Evolutionary conservation across 2,113 vertebrate genomes (phyloP), one percentile per base, ranked within the genome.

Genomic region (Phalacrocorax carbo): DNA sequence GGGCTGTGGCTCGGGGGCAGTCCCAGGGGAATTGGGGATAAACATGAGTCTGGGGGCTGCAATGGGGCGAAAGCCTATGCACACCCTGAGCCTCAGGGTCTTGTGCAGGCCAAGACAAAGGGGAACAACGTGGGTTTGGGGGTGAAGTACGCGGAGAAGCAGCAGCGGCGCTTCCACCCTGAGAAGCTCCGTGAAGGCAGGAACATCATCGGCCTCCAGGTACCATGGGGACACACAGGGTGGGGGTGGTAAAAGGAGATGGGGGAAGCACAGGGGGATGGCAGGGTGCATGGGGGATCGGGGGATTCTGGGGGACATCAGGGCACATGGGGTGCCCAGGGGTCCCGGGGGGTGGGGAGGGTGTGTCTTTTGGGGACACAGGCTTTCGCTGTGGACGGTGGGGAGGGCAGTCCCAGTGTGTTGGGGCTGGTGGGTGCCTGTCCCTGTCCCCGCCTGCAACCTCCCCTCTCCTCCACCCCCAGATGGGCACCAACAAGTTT

Each of bases 401-500:
- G 18, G 46, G 15, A 29, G 20, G 36, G 25, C 16, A 1, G 36
- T 29, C 27, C 27, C 38, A 21, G 38, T 30, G 18, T 42, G 27
- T 30, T 7, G 6, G 40, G 44, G 44, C 22, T 2, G 5, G 30
- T 29, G 5, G 2, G 55, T 36, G 55, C 2, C 23, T 6, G 2
- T 20, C 54, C 18, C 32, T 12, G 48, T 22, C 32, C 10, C 34
- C 1, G 4, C 19, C 57, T 4, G 2, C 54, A 23, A 94, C 19
- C 19, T 44, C 44, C 7, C 13, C 38, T 18, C 8, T 32, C 18
- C 30, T 57, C 26, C 75, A 29, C 29, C 66, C 66, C 42, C 86
- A 99, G 99, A 99, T 99, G 99, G 99, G 99, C 77, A 99, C 99
- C 97, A 99, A 99, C 97, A 99, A 99, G 96, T 98, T 99, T 21